Conservation (phyloP, 2,797 vertebrate species). For the Ispidina lecontei region DNA sequence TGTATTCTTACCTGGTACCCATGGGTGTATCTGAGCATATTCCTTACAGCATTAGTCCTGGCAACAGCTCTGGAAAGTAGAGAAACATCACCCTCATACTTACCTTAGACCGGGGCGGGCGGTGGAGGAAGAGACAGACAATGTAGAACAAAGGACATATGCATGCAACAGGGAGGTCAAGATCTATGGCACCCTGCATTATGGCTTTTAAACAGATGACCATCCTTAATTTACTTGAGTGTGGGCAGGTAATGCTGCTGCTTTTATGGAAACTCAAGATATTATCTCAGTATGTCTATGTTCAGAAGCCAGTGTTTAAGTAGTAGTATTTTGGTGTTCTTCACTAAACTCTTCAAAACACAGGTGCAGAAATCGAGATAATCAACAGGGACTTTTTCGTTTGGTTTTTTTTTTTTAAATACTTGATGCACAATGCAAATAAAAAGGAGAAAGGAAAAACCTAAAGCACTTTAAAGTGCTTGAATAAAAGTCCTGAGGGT, state of each 20-base stretch:
- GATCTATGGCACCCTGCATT: neutral
- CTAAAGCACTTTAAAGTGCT: neutral
- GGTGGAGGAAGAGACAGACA: neutral
- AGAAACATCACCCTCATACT: neutral
- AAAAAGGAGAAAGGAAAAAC: neutral
- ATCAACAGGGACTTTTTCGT: neutral
- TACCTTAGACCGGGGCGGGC: neutral
- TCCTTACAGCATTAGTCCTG: neutral
- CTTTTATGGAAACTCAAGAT: neutral
- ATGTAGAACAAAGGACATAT: neutral
- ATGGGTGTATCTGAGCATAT: neutral
- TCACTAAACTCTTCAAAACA: neutral
- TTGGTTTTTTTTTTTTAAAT: neutral
- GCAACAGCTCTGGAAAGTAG: neutral
- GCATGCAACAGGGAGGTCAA: neutral
- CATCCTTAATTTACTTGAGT: neutral
- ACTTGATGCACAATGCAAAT: neutral
- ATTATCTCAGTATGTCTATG: neutral
- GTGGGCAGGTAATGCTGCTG: neutral
- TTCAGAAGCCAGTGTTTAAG: neutral
- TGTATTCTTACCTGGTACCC: neutral
- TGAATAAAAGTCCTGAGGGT: neutral
- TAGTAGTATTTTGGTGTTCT: slow-evolving; percentile 9
- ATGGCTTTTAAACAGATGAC: neutral
- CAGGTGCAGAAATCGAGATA: neutral